Evolutionary conservation across 2,888 invertebrate genomes (phyloP).

Genomic region (Chrysotoxum bicinctum): DNA sequence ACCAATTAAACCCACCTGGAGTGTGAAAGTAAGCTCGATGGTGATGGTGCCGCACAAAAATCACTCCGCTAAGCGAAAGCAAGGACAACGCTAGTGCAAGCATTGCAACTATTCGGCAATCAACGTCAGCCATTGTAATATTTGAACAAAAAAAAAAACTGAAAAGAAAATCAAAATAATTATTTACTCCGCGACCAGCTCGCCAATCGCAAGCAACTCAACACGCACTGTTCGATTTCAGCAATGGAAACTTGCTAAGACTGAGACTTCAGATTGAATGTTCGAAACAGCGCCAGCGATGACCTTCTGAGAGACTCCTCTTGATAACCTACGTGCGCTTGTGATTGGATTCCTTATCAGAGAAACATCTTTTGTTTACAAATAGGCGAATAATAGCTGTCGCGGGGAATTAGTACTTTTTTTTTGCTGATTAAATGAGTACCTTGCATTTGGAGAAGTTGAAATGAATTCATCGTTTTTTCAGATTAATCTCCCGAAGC

Average conservation of each 20-base stretch:
- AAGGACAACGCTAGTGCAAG: constrained; percentile 33
- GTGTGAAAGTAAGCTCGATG: constrained; percentile 13
- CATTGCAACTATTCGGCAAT: constrained; percentile 53
- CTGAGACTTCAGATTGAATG: not conserved
- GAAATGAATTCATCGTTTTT: not conserved
- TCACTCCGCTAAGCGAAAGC: constrained; percentile 32
- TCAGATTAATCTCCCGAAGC: not conserved
- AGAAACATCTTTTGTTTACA: constrained; percentile 25
- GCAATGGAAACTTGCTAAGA: not conserved
- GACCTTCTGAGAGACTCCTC: not conserved
- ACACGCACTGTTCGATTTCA: not conserved
- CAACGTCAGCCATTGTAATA: constrained; percentile 45
- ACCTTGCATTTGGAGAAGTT: not conserved
- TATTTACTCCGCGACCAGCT: not conserved
- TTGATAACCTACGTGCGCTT: constrained; percentile 15
- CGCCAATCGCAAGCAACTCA: not conserved
- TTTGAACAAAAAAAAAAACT: not conserved
- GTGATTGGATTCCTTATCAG: constrained; percentile 3
- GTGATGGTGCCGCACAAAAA: constrained; percentile 49
- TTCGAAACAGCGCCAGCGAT: not conserved
- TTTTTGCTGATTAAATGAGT: not conserved
- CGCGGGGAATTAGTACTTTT: not conserved
- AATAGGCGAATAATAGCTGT: not conserved
- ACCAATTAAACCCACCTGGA: constrained; percentile 41
- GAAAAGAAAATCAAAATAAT: not conserved